A percentile compares a stretch with the other conserved stretches of the same genome.
These are phyloP conservation scores for Charina bottae DNA, from an alignment of 2,113 vertebrate species.

Conservation along the genomic window DNA sequence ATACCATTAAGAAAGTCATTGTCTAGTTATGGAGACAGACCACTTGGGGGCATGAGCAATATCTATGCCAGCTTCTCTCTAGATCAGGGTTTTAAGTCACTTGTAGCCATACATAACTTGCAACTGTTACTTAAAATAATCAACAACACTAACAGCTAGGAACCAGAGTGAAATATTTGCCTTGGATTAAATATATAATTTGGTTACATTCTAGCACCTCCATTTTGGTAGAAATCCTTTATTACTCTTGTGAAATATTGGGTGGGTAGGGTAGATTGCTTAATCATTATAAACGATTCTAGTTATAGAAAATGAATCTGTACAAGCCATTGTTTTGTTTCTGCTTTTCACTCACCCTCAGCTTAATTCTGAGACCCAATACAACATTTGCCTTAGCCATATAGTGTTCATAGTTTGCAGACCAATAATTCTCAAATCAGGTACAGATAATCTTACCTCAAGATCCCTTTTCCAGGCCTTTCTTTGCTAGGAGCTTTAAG, in stretches of 20 bases:
- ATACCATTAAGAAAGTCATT: constrained; percentile 20
- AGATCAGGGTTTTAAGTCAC: constrained; percentile 8
- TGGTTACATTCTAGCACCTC: neutral
- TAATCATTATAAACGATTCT: neutral
- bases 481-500: neutral
- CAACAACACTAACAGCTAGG: constrained; percentile 50
- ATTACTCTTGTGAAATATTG: neutral
- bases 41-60: constrained; percentile 7
- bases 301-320: neutral
- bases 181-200: neutral
- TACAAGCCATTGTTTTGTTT: neutral
- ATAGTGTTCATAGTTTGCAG: neutral
- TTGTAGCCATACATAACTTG: constrained; percentile 40
- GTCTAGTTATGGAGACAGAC: constrained; percentile 32
- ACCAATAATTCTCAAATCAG: neutral
- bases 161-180: constrained; percentile 8
- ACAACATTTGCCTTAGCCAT: neutral
- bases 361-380: neutral
- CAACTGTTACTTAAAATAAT: constrained; percentile 62
- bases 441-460: neutral
- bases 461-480: neutral
- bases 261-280: neutral
- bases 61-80: constrained; percentile 28
- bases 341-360: neutral
- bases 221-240: neutral